Base-by-base conservation (phyloP, 2,888 invertebrate species). In the Nesidiocoris tenuis region DNA sequence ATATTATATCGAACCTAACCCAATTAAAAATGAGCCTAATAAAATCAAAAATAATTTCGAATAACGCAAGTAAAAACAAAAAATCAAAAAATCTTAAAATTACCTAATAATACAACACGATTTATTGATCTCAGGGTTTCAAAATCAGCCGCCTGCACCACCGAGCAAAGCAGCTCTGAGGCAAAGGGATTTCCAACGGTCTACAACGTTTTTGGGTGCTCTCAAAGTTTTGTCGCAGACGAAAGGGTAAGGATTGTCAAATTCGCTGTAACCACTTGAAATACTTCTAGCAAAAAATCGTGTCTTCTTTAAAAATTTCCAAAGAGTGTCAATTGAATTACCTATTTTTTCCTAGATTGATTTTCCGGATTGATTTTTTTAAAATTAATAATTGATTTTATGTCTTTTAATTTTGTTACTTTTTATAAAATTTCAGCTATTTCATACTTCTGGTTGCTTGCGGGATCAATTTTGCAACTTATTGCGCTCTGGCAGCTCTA, bases 91-190 rank as follows among this genome's bases (percentile, higher is more conserved):
- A 54, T 12, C 7, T 54, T 54, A 12, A 12, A 12, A 54, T 12
- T 7, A 54, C 12, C 7, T 54, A 12, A 54, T 54, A 12, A 54
- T 7, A 12, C 7, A 54, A 54, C 54, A 54, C 7, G 12, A 7
- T 12, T 12, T 12, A 54, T 12, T 54, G 54, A 12, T 54, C 9
- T 54, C 9, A 12, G 70, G 70, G 70, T 24, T 70, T 59, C 24
- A 70, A 70, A 59, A 70, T n/a, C 16, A 70, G 25, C 70, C 70
- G 9, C 59, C 70, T 0, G 25, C 22, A 19, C 59, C 70, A 1
- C 70, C 70, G 2, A 70, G 70, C 18, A 23, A n/a, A 17, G 70
- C 70, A 12, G 18, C 57, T 0, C 22, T 59, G 70, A 57, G 24
- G 18, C 70, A 59, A 39, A 39, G 39, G 12, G 39, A 39, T 7